phyloP scores from a whole-genome alignment of 2,797 vertebrate genomes.

The Mormyrops boulengeri region DNA sequence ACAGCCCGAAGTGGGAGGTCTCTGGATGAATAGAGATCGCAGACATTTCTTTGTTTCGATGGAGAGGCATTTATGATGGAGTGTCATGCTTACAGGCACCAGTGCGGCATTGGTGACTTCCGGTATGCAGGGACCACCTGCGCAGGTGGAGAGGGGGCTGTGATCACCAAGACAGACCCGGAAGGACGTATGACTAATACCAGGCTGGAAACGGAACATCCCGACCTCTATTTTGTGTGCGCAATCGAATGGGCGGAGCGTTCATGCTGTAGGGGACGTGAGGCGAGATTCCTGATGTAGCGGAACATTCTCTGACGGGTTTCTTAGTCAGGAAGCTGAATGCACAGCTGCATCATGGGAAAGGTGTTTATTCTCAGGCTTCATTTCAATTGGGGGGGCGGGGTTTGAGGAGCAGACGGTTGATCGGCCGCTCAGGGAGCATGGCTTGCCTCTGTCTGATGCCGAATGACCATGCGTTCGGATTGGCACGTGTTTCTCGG shows the following conservation, averaged over 20 bases:
- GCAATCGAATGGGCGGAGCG: not conserved
- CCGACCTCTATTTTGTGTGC: not conserved
- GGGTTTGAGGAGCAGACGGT: not conserved
- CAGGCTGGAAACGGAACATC: not conserved
- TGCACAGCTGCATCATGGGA: not conserved
- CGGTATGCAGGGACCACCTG: not conserved
- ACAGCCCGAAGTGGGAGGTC: not conserved
- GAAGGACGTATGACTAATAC: slow-evolving; percentile 16
- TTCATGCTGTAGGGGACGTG: not conserved
- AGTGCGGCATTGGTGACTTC: not conserved
- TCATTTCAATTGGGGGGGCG: not conserved
- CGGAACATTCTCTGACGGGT: not conserved
- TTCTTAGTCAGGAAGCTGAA: not conserved
- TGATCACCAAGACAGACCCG: not conserved
- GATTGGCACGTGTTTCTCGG: not conserved
- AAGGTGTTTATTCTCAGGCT: not conserved
- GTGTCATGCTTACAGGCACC: not conserved
- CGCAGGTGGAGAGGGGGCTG: not conserved
- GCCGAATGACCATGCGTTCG: not conserved
- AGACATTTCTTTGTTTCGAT: not conserved
- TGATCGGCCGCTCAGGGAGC: not conserved
- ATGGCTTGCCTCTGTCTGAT: not conserved
- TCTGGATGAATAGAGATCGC: not conserved
- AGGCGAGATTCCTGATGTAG: not conserved
- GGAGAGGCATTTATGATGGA: not conserved